Base-by-base conservation (phyloP, 2,797 vertebrate species). In the Coluber constrictor region DNA sequence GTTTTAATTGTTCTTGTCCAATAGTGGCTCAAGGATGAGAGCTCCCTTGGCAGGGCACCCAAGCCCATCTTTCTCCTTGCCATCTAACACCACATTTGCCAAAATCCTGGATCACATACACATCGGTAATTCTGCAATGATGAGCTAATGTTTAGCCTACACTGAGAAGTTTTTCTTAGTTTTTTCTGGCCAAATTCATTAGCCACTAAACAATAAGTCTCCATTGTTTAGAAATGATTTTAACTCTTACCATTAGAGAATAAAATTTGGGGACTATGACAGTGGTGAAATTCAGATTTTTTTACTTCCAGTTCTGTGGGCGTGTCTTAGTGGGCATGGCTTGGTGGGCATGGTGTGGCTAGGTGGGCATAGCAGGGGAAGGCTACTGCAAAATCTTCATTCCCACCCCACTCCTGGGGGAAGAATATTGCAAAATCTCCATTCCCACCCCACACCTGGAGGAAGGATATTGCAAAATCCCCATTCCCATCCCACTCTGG, bases 1-100 rank as follows among this genome's bases (percentile, higher is more conserved):
- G 83, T 94, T 95, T 94, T 94, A 94, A 95, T 94, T 95, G 63
- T 92, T 89, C 66, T 95, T 96, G 95, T 54, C 20, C 7, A 20
- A 74, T 54, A 37, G 87, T 92, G 59, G 93, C 93, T 95, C 79
- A 93, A 93, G 93, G 55, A 93, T 95, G 94, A 70, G 92, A 91
- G 92, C 94, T 94, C 86, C 91, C 90, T 93, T 96, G 89, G 37
- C 90, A 94, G 94, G 91, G 91, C 87, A 89, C 95, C 94, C 93
- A 86, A 89, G 90, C 5, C 15, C 91, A 2, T 4, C 89, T 93
- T 94, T 95, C 95, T 90, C 92, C 95, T 92, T 94, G 43, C 93
- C 91, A 89, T 51, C 59, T 83, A 93, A 70, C 27, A 79, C 89
- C 54, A 51, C 91, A 47, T 89, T 94, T 43, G 79, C 74, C 88